phyloP scores from a whole-genome alignment of 2,113 vertebrate genomes.

The Gadus chalcogrammus region DNA sequence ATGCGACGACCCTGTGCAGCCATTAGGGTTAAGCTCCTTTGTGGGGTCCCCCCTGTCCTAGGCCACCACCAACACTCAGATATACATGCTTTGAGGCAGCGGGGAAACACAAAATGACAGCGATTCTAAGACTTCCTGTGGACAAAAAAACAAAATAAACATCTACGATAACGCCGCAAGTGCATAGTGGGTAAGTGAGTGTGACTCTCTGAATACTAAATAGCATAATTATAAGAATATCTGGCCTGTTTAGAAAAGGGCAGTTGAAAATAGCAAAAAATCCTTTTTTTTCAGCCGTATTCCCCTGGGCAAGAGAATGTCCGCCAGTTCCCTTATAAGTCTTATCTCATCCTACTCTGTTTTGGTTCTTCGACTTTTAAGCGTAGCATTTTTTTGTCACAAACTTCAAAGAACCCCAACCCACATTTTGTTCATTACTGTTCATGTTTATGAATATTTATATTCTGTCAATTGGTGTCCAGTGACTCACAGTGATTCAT shows the following conservation, averaged over 20 bases:
- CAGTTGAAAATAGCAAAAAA: constrained; percentile 44
- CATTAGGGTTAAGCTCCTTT: too few relatives aligned
- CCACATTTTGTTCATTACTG: too few relatives aligned
- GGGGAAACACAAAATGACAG: constrained; percentile 23
- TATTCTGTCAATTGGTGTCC: background rate
- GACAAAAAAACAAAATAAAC: constrained; percentile 42
- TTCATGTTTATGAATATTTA: too few relatives aligned
- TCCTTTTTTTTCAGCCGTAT: too few relatives aligned
- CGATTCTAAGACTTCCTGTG: constrained; percentile 48
- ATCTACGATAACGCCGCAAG: constrained; percentile 49
- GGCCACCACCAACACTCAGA: background rate
- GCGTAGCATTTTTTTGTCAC: too few relatives aligned
- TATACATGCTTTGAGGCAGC: constrained; percentile 25
- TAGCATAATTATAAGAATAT: constrained; percentile 51
- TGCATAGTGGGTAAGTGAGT: constrained; percentile 44
- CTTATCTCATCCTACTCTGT: too few relatives aligned
- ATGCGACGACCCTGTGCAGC: too few relatives aligned
- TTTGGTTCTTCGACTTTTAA: too few relatives aligned
- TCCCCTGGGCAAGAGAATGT: too few relatives aligned
- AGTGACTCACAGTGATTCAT: background rate
- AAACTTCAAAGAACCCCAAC: too few relatives aligned
- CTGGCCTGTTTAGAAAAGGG: constrained; percentile 30
- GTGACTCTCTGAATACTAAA: constrained; percentile 46
- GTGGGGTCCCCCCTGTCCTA: too few relatives aligned
- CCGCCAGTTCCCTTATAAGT: too few relatives aligned